phyloP scores from a whole-genome alignment of 2,888 invertebrate genomes.

The Xanthorhoe designata region DNA sequence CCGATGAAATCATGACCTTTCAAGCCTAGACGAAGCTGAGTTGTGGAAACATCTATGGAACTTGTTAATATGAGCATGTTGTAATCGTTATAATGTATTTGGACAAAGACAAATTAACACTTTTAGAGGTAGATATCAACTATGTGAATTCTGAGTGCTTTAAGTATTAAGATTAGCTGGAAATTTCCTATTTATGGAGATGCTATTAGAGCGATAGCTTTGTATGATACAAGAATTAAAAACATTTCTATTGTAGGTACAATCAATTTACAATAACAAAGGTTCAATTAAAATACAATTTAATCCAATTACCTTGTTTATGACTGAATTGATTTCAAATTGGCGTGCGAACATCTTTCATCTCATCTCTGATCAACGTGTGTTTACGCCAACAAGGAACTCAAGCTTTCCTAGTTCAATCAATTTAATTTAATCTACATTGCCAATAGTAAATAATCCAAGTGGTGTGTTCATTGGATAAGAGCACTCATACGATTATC shows the following conservation, averaged over 20 bases:
- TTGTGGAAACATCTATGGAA: background rate
- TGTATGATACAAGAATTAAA: background rate
- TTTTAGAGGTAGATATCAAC: background rate
- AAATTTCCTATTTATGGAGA: too few relatives aligned
- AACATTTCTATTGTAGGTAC: background rate
- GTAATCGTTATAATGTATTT: background rate
- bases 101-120: background rate
- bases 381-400: background rate
- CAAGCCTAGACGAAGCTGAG: background rate
- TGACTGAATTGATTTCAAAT: conserved; percentile 5
- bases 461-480: background rate
- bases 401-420: background rate
- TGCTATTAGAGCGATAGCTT: background rate
- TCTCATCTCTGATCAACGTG: background rate
- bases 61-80: background rate
- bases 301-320: conserved; percentile 7
- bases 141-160: background rate
- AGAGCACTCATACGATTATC: background rate
- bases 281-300: background rate
- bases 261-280: background rate
- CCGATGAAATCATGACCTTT: background rate
- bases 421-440: background rate
- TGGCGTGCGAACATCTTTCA: conserved; percentile 17
- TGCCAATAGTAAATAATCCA: background rate
- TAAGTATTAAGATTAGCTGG: too few relatives aligned